These are phyloP conservation scores for Arbacia lixula DNA, from an alignment of 53 echinoderm and acorn worm genomes.

Conservation along the genomic window DNA sequence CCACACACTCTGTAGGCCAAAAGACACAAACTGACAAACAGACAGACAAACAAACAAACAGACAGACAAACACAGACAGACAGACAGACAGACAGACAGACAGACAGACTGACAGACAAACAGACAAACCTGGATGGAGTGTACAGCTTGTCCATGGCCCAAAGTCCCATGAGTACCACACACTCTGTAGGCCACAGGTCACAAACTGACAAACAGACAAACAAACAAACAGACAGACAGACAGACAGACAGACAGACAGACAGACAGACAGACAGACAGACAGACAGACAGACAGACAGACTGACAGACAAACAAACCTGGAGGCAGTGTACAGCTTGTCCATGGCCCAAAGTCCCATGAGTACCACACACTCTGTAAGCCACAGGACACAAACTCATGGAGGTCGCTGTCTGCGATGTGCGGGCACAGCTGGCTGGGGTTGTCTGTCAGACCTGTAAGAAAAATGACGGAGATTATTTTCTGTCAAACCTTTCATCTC, in stretches of 20 bases:
- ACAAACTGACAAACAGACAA: conserved; percentile 61
- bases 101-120: too few species aligned
- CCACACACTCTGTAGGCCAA: conserved; percentile 45
- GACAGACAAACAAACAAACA: too few species aligned
- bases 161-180: conserved; percentile 67
- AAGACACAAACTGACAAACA: conserved; percentile 63
- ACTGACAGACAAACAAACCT: conserved; percentile 47
- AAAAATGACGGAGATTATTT: neutral
- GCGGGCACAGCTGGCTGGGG: conserved; percentile 75
- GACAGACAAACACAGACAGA: too few species aligned
- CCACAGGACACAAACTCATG: conserved; percentile 69
- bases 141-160: conserved; percentile 84
- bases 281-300: too few species aligned
- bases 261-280: too few species aligned
- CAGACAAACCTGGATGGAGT: conserved; percentile 61
- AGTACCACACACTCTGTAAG: conserved; percentile 48
- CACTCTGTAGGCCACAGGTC: conserved; percentile 57
- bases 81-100: too few species aligned
- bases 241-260: too few species aligned
- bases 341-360: conserved; percentile 79
- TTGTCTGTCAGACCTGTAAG: conserved; percentile 70
- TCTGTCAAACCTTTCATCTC: too few species aligned
- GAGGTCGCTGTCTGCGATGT: conserved; percentile 72
- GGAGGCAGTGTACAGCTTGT: conserved; percentile 65
- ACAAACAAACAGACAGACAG: too few species aligned